Conservation (phyloP, 2,113 vertebrate species). For the Rhodinocichla rosea region DNA sequence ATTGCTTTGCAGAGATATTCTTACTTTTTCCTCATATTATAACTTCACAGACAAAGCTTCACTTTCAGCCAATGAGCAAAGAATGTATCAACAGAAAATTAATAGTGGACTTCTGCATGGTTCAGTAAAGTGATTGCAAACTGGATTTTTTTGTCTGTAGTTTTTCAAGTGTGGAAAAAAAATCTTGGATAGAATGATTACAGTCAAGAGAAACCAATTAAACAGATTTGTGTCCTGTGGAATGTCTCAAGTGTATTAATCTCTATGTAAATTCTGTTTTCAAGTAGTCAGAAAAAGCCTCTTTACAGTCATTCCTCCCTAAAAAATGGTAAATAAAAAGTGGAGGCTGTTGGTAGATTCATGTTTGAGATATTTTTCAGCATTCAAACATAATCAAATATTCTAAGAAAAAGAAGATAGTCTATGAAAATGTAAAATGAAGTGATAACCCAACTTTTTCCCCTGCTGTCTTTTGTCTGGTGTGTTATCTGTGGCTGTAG, state of each 20-base stretch:
- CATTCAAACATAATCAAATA: not conserved
- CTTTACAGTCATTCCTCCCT: not conserved
- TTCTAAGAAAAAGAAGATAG: not conserved
- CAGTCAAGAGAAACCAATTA: slow-evolving; percentile 38
- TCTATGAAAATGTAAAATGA: not conserved
- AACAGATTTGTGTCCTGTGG: not conserved
- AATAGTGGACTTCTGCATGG: not conserved
- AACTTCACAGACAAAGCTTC: not conserved
- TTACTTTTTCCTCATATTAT: not conserved
- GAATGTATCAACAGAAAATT: not conserved
- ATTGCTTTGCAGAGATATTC: not conserved
- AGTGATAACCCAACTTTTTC: not conserved
- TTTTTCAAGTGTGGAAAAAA: slow-evolving; percentile 22
- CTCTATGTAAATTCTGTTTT: slow-evolving; percentile 14
- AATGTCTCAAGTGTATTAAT: slow-evolving; percentile 17
- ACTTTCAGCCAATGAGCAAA: slow-evolving; percentile 8
- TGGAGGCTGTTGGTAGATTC: not conserved
- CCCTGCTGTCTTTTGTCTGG: not conserved
- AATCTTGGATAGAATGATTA: not conserved
- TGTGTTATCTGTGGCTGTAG: not conserved
- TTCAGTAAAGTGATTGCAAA: slow-evolving; percentile 21
- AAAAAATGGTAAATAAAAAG: not conserved
- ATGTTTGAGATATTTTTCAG: not conserved
- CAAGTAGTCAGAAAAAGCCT: not conserved
- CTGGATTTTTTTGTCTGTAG: not conserved